phyloP scores from a whole-genome alignment of 1,140 invertebrate species.

The Hydropsyche tenuis region DNA sequence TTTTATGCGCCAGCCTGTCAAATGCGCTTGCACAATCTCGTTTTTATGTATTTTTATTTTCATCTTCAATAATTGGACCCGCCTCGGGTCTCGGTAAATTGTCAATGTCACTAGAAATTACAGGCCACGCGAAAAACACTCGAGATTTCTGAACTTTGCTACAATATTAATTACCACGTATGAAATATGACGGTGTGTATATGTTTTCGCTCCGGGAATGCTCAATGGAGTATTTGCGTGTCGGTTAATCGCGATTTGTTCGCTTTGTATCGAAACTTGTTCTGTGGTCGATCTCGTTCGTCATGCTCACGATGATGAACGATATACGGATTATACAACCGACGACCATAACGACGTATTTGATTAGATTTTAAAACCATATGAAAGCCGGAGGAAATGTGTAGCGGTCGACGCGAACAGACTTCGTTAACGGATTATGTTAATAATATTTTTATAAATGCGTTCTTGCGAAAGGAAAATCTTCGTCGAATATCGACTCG shows the following conservation, averaged over 20 bases:
- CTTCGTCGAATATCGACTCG: no score
- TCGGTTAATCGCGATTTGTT: background rate
- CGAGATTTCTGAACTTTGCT: background rate
- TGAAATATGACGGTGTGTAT: background rate
- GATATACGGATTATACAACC: constrained; percentile 15
- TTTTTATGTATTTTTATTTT: no score
- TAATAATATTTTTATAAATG: no score
- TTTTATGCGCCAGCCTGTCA: background rate
- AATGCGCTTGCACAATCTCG: background rate
- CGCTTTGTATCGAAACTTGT: constrained; percentile 15
- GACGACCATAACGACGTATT: no score
- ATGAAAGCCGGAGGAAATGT: no score
- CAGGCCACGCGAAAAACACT: background rate
- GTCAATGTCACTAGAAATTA: constrained; percentile 19
- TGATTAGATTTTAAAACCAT: no score
- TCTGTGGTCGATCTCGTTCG: constrained; percentile 12
- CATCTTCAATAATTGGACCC: background rate
- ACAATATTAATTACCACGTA: background rate
- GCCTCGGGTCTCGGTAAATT: constrained; percentile 1
- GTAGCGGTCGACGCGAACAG: no score
- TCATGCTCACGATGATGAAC: background rate
- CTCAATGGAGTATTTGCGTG: constrained; percentile 7
- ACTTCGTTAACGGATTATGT: no score
- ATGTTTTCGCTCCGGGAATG: no score
- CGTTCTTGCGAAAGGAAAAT: no score